A percentile compares a stretch with the other conserved stretches of the same genome.
phyloP scores from a whole-genome alignment of 1,140 invertebrate species.

The Dendrolimus kikuchii region DNA sequence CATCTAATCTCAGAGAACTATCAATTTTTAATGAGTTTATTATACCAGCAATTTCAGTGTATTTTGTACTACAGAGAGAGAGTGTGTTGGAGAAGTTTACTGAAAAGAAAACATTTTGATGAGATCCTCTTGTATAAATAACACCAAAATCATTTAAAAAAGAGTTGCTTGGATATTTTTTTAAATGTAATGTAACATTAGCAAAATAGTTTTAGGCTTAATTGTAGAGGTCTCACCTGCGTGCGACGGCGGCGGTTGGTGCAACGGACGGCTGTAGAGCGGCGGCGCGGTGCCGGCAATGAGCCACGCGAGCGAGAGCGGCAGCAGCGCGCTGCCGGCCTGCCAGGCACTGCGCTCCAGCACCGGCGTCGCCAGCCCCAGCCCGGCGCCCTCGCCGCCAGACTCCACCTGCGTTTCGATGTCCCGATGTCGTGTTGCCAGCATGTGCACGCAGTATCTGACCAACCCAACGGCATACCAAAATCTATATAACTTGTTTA shows the following conservation, averaged over 20 bases:
- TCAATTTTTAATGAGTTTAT: too few species aligned
- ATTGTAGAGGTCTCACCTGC: slow-evolving; percentile 11
- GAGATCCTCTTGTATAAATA: background rate
- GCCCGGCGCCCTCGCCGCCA: slow-evolving; percentile 65
- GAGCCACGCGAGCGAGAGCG: slow-evolving; percentile 85
- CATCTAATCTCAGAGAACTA: too few species aligned
- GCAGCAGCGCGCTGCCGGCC: slow-evolving; percentile 68
- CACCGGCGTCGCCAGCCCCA: slow-evolving; percentile 83
- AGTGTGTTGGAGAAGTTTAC: too few species aligned
- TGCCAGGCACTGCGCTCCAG: slow-evolving; percentile 69
- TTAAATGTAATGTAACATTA: too few species aligned
- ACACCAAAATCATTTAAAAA: too few species aligned
- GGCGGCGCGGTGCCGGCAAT: slow-evolving; percentile 81
- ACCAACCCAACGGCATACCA: background rate
- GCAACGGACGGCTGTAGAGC: slow-evolving; percentile 76
- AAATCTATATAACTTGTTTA: too few species aligned
- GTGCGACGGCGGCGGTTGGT: slow-evolving; percentile 18
- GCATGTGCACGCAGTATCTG: slow-evolving; percentile 79
- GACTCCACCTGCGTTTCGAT: slow-evolving; percentile 70
- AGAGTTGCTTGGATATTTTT: too few species aligned
- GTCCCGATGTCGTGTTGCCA: slow-evolving; percentile 83
- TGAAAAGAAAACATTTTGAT: too few species aligned
- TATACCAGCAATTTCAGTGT: too few species aligned
- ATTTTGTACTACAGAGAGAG: too few species aligned
- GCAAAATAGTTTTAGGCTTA: background rate